Conservation (phyloP, 2,888 invertebrate genomes). For the Dryadula phaetusa region DNA sequence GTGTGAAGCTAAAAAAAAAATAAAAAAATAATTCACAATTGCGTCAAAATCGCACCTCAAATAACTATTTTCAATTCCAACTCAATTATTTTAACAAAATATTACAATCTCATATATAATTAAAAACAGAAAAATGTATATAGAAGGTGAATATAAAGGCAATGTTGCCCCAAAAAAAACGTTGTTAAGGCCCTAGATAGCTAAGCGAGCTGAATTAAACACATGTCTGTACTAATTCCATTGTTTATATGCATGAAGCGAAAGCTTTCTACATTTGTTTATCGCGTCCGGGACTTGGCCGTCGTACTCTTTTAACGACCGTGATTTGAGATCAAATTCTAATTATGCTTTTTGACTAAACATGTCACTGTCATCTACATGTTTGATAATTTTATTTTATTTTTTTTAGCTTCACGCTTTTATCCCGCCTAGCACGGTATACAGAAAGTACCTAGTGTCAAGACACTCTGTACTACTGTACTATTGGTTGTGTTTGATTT, state of each 20-base stretch:
- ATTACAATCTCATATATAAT: not conserved
- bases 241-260: constrained; percentile 80
- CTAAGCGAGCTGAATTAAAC: constrained; percentile 69
- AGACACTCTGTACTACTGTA: too few relatives aligned
- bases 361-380: not conserved
- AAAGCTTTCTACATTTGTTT: constrained; percentile 68
- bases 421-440: too few relatives aligned
- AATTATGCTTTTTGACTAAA: constrained; percentile 2
- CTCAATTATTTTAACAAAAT: not conserved
- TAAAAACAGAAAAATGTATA: too few relatives aligned
- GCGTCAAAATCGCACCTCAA: too few relatives aligned
- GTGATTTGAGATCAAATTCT: constrained; percentile 4
- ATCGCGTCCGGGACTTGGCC: constrained; percentile 69
- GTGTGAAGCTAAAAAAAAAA: too few relatives aligned
- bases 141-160: not conserved
- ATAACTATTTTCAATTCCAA: not conserved
- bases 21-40: too few relatives aligned
- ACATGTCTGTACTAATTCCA: constrained; percentile 74
- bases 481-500: too few relatives aligned
- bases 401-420: too few relatives aligned
- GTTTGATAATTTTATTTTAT: too few relatives aligned
- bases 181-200: constrained; percentile 13
- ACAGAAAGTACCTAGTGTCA: too few relatives aligned
- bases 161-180: constrained; percentile 8
- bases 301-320: constrained; percentile 48